These are phyloP conservation scores for Asbolus verrucosus DNA, from an alignment of 1,140 invertebrate genomes.

Conservation along the genomic window DNA sequence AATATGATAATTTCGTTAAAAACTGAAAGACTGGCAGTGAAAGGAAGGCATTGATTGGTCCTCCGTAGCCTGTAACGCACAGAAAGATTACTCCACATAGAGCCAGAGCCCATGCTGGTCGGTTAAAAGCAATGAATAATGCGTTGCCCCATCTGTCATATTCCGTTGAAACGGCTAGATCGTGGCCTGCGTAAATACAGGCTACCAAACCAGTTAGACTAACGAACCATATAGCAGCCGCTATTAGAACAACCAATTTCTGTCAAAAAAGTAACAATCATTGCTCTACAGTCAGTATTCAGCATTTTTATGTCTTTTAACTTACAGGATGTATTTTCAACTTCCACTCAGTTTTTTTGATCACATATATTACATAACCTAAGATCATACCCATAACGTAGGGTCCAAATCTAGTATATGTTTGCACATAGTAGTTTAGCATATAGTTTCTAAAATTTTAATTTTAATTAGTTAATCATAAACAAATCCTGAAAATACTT, in stretches of 20 bases:
- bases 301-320: too few relatives aligned
- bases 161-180: conserved; percentile 1
- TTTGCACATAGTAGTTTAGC: conserved; percentile 55
- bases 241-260: too few relatives aligned
- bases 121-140: conserved; percentile 71
- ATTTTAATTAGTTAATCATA: too few relatives aligned
- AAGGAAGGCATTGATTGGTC: conserved; percentile 46
- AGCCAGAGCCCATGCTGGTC: conserved; percentile 70
- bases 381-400: too few relatives aligned
- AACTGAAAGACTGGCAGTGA: conserved; percentile 48
- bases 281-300: too few relatives aligned
- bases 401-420: conserved; percentile 67
- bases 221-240: too few relatives aligned
- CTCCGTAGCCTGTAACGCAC: conserved; percentile 73
- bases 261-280: too few relatives aligned
- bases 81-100: conserved; percentile 76
- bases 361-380: too few relatives aligned
- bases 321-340: too few relatives aligned
- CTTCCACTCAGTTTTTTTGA: too few relatives aligned
- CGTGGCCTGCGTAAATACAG: conserved; percentile 13
- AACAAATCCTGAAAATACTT: not conserved
- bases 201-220: too few relatives aligned
- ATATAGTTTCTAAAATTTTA: conserved; percentile 5
- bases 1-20: conserved; percentile 46
- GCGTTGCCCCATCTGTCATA: conserved; percentile 63